These are phyloP conservation scores for Seriola dumerili DNA, from an alignment of 2,113 vertebrate genomes.

Conservation along the genomic window DNA sequence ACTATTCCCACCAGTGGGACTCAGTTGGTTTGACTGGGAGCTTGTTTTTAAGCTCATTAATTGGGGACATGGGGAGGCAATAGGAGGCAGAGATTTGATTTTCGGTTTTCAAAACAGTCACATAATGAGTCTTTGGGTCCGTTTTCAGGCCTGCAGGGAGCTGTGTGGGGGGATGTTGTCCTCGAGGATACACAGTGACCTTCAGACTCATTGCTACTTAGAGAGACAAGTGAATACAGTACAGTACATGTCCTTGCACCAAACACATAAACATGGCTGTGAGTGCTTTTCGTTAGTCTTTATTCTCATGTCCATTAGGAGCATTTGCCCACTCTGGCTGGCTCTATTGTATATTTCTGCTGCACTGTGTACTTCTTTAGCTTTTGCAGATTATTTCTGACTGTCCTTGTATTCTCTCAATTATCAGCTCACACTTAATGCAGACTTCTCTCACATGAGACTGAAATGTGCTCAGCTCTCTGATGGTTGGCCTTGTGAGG, in stretches of 20 bases:
- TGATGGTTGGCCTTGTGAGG: constrained; percentile 15
- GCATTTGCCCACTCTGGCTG: not conserved
- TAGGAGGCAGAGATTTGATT: constrained; percentile 12
- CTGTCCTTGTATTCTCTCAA: not conserved
- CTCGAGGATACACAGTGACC: constrained; percentile 25
- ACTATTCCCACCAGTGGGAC: constrained; percentile 57
- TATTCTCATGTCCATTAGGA: constrained; percentile 38
- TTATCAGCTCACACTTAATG: not conserved
- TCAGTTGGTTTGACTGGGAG: constrained; percentile 47
- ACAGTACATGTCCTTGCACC: constrained; percentile 26
- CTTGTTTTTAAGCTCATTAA: constrained; percentile 52
- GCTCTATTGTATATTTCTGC: not conserved
- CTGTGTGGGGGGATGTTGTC: not conserved
- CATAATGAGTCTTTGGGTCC: constrained; percentile 24
- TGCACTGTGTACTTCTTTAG: not conserved
- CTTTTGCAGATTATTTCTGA: not conserved
- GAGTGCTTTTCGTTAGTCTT: constrained; percentile 20
- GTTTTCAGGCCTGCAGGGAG: constrained; percentile 24
- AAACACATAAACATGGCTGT: constrained; percentile 3
- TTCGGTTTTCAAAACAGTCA: constrained; percentile 42
- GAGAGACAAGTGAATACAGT: constrained; percentile 6
- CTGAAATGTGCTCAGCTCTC: constrained; percentile 18
- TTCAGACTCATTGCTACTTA: constrained; percentile 32
- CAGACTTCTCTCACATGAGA: not conserved
- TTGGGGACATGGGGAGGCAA: constrained; percentile 42